Base-by-base conservation (phyloP, 2,888 invertebrate genomes). In the Paralinhomoeus sp. region DNA sequence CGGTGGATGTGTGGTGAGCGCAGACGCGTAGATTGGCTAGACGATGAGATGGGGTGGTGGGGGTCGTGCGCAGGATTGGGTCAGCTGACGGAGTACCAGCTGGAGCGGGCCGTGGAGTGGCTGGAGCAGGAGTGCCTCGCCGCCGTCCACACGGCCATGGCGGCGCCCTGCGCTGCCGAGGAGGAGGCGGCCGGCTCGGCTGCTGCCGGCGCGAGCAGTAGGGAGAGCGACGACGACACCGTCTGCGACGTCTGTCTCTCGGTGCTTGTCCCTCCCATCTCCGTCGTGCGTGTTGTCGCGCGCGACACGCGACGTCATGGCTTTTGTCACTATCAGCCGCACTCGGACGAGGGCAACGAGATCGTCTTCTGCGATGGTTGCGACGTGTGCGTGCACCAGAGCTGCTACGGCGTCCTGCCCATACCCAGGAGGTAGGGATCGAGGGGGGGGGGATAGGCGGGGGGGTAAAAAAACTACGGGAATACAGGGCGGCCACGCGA, bases 321-420 rank as follows among this genome's bases (percentile, higher is more conserved):
- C n/a, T n/a, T n/a, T n/a, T n/a, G n/a, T n/a, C n/a, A 12, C 27
- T 57, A 52, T 53, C 72, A 67, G 64, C 89, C 89, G 44, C 91
- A 93, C 66, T 85, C 84, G 33, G 89, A 93, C 64, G 89, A 89
- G 63, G 85, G 82, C 54, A 93, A 97, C 68, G 89, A 91, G 71
- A 93, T 97, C 87, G 89, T 97, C 53, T 97, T 97, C 71, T 97
- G 97, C 71, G 97, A 97, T 71, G 79, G 80, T 59, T 97, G 97
- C 72, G 91, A 97, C 69, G 87, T 93, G 63, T 91, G 91, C 69
- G 91, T 97, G 54, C 97, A 97, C 70, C 89, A 91, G 58, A 87
- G 87, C 42, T 97, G 93, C 68, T 97, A 97, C 66, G 97, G 93
- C 52, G 87, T 97, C 61, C 83, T 83, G 53, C 76, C 79, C 53